Evolutionary conservation across 2,797 vertebrate species (phyloP).

Genomic region (Halcyon leucocephala): DNA sequence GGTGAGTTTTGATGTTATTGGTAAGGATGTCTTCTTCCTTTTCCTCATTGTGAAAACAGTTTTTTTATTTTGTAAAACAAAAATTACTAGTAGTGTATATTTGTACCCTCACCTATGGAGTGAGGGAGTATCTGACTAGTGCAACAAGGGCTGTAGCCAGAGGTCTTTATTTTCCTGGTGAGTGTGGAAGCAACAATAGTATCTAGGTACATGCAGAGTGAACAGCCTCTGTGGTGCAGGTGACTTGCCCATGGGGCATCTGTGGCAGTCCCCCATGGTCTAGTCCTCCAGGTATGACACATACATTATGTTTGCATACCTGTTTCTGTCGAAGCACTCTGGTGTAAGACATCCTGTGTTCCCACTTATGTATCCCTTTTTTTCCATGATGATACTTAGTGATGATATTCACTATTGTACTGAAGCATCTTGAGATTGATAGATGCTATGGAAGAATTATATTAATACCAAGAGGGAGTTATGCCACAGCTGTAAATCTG

Average conservation of each 20-base stretch:
- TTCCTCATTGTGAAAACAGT: not conserved
- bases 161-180: not conserved
- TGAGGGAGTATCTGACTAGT: not conserved
- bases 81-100: not conserved
- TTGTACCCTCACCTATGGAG: not conserved
- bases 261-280: not conserved
- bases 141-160: not conserved
- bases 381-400: not conserved
- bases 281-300: not conserved
- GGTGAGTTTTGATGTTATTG: not conserved
- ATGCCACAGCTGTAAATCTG: not conserved
- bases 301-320: not conserved
- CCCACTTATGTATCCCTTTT: not conserved
- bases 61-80: not conserved
- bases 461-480: not conserved
- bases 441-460: not conserved
- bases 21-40: not conserved
- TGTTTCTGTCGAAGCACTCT: rapidly evolving
- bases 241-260: not conserved
- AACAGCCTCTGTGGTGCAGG: not conserved
- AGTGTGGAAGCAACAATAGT: not conserved
- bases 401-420: not conserved
- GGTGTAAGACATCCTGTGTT: not conserved
- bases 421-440: not conserved
- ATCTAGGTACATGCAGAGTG: not conserved